A percentile compares a stretch with the other conserved stretches of the same genome.
Conservation (phyloP, 2,113 vertebrate species). For the Antechinus stuartii region DNA sequence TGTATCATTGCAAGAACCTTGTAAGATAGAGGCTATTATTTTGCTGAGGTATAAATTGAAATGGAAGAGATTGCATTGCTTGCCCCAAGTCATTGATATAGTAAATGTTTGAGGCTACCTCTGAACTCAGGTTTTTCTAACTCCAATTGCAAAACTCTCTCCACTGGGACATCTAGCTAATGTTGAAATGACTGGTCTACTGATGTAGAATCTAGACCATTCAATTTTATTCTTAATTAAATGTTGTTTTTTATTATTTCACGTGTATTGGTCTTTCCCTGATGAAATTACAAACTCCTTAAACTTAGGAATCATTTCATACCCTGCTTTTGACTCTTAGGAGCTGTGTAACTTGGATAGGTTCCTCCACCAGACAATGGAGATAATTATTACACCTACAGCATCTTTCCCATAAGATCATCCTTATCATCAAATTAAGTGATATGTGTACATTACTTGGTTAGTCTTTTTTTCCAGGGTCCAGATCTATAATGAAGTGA, state of each 20-base stretch:
- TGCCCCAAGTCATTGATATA: background rate
- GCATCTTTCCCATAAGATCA: background rate
- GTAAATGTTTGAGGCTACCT: background rate
- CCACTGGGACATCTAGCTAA: background rate
- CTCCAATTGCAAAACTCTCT: background rate
- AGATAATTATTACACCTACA: background rate
- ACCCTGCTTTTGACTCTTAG: background rate
- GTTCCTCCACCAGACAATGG: background rate
- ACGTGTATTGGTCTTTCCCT: background rate
- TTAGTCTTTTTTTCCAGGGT: background rate
- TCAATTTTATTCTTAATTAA: conserved; percentile 43
- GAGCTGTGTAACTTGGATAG: background rate
- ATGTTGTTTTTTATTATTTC: conserved; percentile 12
- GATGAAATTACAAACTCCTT: background rate
- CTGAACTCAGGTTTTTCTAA: background rate
- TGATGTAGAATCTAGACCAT: background rate
- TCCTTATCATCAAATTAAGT: background rate
- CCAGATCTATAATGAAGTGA: too few relatives aligned
- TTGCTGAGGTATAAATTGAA: background rate
- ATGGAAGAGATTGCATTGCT: background rate
- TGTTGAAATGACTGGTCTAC: background rate
- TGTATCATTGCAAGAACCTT: background rate
- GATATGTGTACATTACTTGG: background rate
- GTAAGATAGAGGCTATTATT: background rate
- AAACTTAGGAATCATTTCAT: conserved; percentile 34